Conservation (phyloP, 2,113 vertebrate species). For the Tapirus terrestris region DNA sequence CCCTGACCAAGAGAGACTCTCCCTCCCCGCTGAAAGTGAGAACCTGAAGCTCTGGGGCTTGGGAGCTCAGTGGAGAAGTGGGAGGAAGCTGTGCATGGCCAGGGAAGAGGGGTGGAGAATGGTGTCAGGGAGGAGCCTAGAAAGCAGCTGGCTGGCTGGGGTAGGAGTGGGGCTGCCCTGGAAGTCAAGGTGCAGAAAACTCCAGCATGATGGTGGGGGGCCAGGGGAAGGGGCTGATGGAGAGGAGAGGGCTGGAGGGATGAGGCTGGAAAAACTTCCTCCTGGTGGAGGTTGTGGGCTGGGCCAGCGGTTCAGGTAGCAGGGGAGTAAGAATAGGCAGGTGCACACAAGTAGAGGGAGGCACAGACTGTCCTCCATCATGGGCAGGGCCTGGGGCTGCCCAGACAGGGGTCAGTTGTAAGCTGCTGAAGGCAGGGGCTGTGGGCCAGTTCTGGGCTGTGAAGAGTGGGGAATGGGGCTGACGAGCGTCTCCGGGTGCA, state of each 20-base stretch:
- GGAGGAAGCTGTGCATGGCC: not conserved
- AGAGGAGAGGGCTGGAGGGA: not conserved
- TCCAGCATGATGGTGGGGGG: not conserved
- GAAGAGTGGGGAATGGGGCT: not conserved
- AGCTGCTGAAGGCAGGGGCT: not conserved
- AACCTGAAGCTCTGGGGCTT: not conserved
- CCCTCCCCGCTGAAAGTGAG: not conserved
- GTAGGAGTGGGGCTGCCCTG: not conserved
- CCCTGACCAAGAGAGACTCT: too few species aligned
- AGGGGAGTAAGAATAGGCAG: not conserved
- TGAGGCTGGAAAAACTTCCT: not conserved
- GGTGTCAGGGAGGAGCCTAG: not conserved
- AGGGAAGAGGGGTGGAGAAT: not conserved
- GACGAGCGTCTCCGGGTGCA: not conserved
- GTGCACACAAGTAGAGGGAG: not conserved
- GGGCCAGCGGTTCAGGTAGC: not conserved
- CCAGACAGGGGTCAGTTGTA: not conserved
- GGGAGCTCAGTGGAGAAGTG: not conserved
- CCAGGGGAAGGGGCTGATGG: not conserved
- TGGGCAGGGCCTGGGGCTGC: not conserved
- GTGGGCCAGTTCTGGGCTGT: not conserved
- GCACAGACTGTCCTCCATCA: not conserved
- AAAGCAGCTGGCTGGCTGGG: not conserved
- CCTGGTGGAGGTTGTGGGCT: not conserved
- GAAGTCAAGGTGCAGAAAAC: not conserved